A percentile compares a stretch with the other conserved stretches of the same genome.
Evolutionary conservation across 2,888 invertebrate species (phyloP).

Genomic region (Ophion obscuratus): DNA sequence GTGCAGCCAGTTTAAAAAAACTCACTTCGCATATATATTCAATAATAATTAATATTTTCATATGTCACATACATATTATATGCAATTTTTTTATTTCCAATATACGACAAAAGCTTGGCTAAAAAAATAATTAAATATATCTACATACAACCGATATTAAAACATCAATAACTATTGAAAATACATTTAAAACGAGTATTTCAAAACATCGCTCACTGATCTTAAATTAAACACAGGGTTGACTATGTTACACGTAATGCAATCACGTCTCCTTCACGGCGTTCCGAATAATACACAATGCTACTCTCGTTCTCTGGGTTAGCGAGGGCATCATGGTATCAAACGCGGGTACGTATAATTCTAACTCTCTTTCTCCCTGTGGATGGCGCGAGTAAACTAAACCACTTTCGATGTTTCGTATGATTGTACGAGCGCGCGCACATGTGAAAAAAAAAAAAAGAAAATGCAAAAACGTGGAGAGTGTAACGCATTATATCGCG

Average conservation of each 20-base stretch:
- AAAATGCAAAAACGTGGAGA: conserved; percentile 22
- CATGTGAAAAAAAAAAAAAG: conserved; percentile 13
- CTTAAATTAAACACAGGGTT: not conserved
- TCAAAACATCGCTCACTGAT: not conserved
- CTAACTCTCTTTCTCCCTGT: conserved; percentile 28
- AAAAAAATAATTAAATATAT: too few species aligned
- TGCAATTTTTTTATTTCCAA: too few species aligned
- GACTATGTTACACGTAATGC: not conserved
- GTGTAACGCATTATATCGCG: conserved; percentile 62
- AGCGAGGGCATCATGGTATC: conserved; percentile 57
- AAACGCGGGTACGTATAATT: conserved; percentile 38
- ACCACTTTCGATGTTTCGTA: conserved; percentile 80
- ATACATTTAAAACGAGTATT: not conserved
- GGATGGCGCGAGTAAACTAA: conserved; percentile 72
- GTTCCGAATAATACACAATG: conserved; percentile 53
- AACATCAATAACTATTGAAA: not conserved
- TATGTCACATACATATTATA: too few species aligned
- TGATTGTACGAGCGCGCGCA: conserved; percentile 40
- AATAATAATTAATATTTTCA: too few species aligned
- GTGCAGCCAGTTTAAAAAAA: too few species aligned
- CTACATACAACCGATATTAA: too few species aligned
- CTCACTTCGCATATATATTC: too few species aligned
- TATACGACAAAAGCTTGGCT: too few species aligned
- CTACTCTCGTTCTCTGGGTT: conserved; percentile 71
- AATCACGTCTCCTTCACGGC: not conserved